These are phyloP conservation scores for Battus philenor DNA, from an alignment of 1,140 invertebrate species.

Conservation along the genomic window DNA sequence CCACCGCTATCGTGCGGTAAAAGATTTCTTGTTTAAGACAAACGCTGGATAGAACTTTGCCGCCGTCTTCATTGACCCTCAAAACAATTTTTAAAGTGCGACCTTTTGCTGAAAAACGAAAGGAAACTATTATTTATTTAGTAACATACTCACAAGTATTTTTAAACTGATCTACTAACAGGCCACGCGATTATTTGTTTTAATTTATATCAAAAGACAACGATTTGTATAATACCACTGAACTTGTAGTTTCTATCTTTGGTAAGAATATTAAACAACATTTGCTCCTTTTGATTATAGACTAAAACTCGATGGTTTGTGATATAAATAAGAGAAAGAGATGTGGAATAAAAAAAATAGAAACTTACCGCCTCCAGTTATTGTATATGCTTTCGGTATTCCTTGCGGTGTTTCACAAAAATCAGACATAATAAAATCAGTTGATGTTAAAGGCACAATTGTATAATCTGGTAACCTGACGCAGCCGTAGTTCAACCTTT, in stretches of 20 bases:
- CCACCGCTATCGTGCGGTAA: constrained; percentile 30
- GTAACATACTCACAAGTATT: too few species aligned
- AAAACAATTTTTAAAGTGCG: constrained; percentile 36
- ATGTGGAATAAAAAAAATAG: too few species aligned
- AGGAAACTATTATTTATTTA: too few species aligned
- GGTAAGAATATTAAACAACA: too few species aligned
- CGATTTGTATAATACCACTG: too few species aligned
- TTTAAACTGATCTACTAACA: too few species aligned
- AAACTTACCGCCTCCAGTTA: constrained; percentile 54
- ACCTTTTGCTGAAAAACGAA: constrained; percentile 29
- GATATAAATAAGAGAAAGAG: too few species aligned
- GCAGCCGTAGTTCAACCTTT: constrained; percentile 43
- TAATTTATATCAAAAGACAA: too few species aligned
- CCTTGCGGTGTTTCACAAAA: constrained; percentile 42
- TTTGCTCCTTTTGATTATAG: too few species aligned
- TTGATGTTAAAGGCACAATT: constrained; percentile 32
- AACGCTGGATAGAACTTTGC: constrained; percentile 28
- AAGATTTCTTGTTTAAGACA: constrained; percentile 31
- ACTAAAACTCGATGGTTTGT: too few species aligned
- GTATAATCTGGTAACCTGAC: constrained; percentile 45
- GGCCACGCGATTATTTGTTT: too few species aligned
- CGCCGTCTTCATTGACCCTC: constrained; percentile 35
- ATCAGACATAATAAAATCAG: constrained; percentile 48
- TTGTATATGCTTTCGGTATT: constrained; percentile 45
- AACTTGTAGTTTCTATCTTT: too few species aligned